A percentile compares a stretch with the other conserved stretches of the same genome.
Conservation (phyloP, 2,888 invertebrate species). For the Chelonus formosanus region DNA sequence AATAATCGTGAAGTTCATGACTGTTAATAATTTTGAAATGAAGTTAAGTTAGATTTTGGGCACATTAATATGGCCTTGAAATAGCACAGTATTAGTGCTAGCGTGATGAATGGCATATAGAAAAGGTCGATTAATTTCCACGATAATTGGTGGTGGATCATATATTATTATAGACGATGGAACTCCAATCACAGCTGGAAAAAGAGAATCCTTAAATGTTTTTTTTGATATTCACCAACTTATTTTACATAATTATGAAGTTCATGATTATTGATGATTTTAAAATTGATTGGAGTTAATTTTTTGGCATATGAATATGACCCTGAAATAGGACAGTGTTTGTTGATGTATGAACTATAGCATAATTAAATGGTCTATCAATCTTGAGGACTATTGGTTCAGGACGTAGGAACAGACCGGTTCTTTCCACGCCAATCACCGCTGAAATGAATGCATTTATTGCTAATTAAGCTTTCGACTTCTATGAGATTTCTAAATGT, state of each 20-base stretch:
- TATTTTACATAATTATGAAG: too few species aligned
- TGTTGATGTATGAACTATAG: constrained; percentile 3
- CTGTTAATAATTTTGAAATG: too few species aligned
- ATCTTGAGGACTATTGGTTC: background rate
- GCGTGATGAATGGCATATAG: constrained; percentile 11
- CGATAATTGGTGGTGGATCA: too few species aligned
- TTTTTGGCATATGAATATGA: background rate
- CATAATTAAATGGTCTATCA: constrained; percentile 3
- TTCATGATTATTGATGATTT: too few species aligned
- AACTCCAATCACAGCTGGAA: too few species aligned
- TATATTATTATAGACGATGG: too few species aligned
- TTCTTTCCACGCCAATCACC: background rate
- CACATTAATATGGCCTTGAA: constrained; percentile 9
- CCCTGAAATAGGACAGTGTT: constrained; percentile 26
- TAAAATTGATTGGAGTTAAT: too few species aligned
- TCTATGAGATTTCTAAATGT: too few species aligned
- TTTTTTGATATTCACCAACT: too few species aligned
- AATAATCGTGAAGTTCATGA: too few species aligned
- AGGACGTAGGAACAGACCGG: background rate
- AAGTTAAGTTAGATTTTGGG: background rate
- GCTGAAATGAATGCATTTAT: background rate
- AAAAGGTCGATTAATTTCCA: constrained; percentile 3
- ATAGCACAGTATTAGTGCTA: background rate
- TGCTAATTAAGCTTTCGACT: too few species aligned
- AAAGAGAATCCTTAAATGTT: too few species aligned